These are phyloP conservation scores for Pseudochaenichthys georgianus DNA, from an alignment of 2,797 vertebrate genomes.

Conservation along the genomic window DNA sequence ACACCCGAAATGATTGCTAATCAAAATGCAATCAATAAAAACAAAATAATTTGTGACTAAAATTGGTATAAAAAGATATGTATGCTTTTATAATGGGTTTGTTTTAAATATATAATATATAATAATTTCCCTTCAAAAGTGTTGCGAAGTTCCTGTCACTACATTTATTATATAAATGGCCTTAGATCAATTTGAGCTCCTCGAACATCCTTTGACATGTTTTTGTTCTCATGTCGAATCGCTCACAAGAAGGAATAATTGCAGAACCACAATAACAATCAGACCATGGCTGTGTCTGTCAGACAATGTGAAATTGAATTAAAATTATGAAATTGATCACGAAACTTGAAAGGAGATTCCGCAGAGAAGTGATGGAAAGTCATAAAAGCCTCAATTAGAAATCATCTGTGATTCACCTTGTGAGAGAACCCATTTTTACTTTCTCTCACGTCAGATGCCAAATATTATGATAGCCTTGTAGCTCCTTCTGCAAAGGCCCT, in stretches of 20 bases:
- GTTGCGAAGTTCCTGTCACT: too few relatives aligned
- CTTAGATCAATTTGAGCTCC: too few relatives aligned
- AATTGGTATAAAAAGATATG: too few relatives aligned
- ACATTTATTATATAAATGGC: too few relatives aligned
- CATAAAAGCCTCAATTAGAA: conserved; percentile 35
- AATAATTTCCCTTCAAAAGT: too few relatives aligned
- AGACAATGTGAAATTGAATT: conserved; percentile 14
- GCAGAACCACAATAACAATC: background rate
- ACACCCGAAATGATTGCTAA: too few relatives aligned
- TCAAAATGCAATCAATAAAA: too few relatives aligned
- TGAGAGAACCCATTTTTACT: background rate
- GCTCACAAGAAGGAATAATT: background rate
- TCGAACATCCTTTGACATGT: too few relatives aligned
- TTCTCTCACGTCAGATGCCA: conserved; percentile 1
- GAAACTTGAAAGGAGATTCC: conserved; percentile 9
- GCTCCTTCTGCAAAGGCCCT: background rate
- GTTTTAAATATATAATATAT: too few relatives aligned
- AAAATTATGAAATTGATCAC: conserved; percentile 11
- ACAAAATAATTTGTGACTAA: too few relatives aligned
- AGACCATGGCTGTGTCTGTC: background rate
- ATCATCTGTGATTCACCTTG: conserved; percentile 17
- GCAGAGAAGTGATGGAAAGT: background rate
- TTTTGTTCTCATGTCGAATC: background rate
- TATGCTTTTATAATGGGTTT: too few relatives aligned
- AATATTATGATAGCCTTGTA: background rate